Conservation (phyloP, 2,888 invertebrate species). For the Netelia virgata region DNA sequence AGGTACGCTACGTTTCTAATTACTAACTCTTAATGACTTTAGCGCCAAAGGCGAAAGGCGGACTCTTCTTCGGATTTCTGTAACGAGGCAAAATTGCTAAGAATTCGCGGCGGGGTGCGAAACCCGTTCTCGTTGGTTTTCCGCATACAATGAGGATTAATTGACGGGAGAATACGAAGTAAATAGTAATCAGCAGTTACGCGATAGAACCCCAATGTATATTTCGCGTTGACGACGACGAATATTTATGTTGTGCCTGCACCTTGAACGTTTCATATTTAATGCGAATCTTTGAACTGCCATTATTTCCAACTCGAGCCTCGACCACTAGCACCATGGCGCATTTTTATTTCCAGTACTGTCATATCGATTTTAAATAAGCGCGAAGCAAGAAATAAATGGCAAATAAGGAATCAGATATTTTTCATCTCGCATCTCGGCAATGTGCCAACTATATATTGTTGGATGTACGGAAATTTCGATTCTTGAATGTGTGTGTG, state of each 20-base stretch:
- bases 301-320: neutral
- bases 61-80: constrained; percentile 52
- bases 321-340: neutral
- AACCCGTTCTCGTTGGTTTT: neutral
- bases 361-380: neutral
- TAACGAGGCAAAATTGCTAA: constrained; percentile 1
- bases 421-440: constrained; percentile 45
- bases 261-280: neutral
- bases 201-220: neutral
- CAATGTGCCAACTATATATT: constrained; percentile 59
- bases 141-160: constrained; percentile 2
- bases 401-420: too few species aligned
- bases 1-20: constrained; percentile 51
- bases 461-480: constrained; percentile 61
- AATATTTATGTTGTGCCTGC: too few species aligned
- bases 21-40: constrained; percentile 67
- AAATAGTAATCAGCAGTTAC: constrained; percentile 30
- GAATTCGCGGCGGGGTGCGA: neutral
- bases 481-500: constrained; percentile 39
- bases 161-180: neutral
- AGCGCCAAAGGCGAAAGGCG: constrained; percentile 22
- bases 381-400: neutral
- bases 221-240: too few species aligned
- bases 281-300: neutral
- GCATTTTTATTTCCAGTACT: neutral